Base-by-base conservation (phyloP, 2,797 vertebrate genomes). In the Nyctalus aviator region DNA sequence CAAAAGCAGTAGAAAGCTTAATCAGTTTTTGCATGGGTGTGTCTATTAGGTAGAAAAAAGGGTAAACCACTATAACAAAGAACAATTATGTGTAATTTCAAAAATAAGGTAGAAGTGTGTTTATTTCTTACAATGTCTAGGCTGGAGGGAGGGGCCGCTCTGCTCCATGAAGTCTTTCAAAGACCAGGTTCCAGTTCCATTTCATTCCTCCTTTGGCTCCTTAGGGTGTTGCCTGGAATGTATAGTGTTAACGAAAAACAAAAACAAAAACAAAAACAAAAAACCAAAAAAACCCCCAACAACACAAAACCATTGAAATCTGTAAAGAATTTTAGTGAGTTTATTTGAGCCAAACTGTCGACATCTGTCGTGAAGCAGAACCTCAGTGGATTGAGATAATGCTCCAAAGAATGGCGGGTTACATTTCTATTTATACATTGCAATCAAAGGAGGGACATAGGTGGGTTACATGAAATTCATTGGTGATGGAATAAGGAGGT, bases 11-110 rank as follows among this genome's bases (percentile, higher is more conserved):
- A 82, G 84, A 84, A 90, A 93, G 48, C 17, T 95, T 92, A 71
- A 30, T 68, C 30, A 82, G 73, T 68, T 78, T 96, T 88, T 94
- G 18, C 30, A 83, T 48, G 21, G 30, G 8, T 64, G 25, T 89
- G 41, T 46, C 59, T 75, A 9, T 32, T 10, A 59, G 14, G 41
- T 46, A 83, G 64, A 85, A 30, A 55, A 84, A 93, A 93, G 20
- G 25, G 55, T 72, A 91, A 93, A 2, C 15, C 37, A 57, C 0
- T 27, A 23, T 93, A 82, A 93, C 73, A 32, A 84, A 79, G 64
- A 84, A 37, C 7, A 32, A 59, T 77, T 66, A 5, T 48, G 46
- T 21, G 25, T 53, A 44, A 59, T 92, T 85, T 94, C 44, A 41
- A 48, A 85, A 35, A 57, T 90, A 57, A 41, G 30, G 50, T 27